Conservation (phyloP, 2,888 invertebrate genomes). For the Kuschelorhynchus macadamiae region DNA sequence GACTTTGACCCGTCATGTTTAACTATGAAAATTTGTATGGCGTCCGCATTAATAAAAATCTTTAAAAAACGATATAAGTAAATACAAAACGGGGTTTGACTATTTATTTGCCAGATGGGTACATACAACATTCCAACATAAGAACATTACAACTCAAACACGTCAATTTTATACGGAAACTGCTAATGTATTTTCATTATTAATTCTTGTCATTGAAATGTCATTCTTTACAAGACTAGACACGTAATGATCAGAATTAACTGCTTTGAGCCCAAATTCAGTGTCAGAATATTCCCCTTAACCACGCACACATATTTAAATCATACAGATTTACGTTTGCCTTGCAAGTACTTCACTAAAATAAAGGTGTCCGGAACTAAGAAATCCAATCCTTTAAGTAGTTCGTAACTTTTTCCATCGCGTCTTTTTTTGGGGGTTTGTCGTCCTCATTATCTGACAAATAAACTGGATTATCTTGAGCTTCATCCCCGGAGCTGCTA, state of each 20-base stretch:
- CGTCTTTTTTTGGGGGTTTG: constrained; percentile 20
- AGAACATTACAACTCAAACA: constrained; percentile 3
- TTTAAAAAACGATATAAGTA: constrained; percentile 4
- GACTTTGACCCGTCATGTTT: constrained; percentile 2
- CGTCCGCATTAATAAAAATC: constrained; percentile 6
- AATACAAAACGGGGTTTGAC: too few species aligned
- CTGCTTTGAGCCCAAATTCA: constrained; percentile 15
- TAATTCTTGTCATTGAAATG: constrained; percentile 6
- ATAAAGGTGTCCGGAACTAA: constrained; percentile 1
- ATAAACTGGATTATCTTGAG: constrained; percentile 5
- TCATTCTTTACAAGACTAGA: constrained; percentile 5
- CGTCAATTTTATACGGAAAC: constrained; percentile 7
- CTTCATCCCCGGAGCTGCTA: constrained; percentile 14
- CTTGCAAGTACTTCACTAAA: constrained; percentile 19
- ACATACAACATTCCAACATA: neutral
- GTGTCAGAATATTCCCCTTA: constrained; percentile 25
- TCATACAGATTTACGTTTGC: constrained; percentile 28
- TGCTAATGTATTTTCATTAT: constrained; percentile 2
- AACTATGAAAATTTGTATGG: constrained; percentile 2
- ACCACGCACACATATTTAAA: constrained; percentile 30
- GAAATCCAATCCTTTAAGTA: constrained; percentile 26
- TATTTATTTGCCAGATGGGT: neutral
- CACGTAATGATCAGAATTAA: constrained; percentile 4
- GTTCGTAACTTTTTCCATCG: constrained; percentile 24
- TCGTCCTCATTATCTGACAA: constrained; percentile 22